Percentiles rank a stretch among this genome's conserved stretches.
Conservation (phyloP, 30 jellyfish, hydroid and myxozoan genomes). For the Hydra vulgaris region DNA sequence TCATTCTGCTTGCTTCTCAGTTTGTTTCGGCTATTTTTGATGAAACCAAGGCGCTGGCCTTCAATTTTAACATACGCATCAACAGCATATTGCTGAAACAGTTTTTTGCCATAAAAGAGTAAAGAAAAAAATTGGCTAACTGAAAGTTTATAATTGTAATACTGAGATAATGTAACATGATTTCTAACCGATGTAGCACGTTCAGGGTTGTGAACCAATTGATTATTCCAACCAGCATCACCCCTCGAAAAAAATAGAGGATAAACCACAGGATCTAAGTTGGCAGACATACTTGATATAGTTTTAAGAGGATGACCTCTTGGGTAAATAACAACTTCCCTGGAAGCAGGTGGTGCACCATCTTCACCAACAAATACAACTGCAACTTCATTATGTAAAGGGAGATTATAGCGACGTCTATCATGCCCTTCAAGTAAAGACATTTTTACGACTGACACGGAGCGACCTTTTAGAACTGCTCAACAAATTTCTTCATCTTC, state of each 20-base stretch:
- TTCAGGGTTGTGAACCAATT: constrained; percentile 15
- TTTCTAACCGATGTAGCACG: constrained; percentile 1
- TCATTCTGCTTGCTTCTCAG: constrained; percentile 27
- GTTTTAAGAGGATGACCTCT: constrained; percentile 14
- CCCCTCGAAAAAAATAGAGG: constrained; percentile 29
- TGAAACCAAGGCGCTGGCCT: constrained; percentile 32
- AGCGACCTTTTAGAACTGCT: constrained; percentile 10
- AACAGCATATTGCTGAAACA: constrained; percentile 46
- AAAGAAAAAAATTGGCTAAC: not conserved
- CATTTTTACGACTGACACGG: not conserved
- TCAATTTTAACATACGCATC: constrained; percentile 30
- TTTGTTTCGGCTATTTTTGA: constrained; percentile 25
- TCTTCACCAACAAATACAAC: constrained; percentile 48
- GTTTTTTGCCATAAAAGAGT: constrained; percentile 11
- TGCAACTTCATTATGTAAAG: constrained; percentile 41
- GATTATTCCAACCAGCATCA: constrained; percentile 20
- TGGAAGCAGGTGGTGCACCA: constrained; percentile 45
- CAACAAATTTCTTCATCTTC: constrained; percentile 12
- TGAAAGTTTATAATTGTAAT: not conserved
- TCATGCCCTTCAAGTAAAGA: not conserved
- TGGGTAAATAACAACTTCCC: constrained; percentile 61
- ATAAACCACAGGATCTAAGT: constrained; percentile 36
- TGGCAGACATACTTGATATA: not conserved
- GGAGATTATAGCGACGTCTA: constrained; percentile 34
- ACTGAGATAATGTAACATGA: constrained; percentile 4